phyloP scores from a whole-genome alignment of 2,113 vertebrate genomes.

The Microcebus jonahi region DNA sequence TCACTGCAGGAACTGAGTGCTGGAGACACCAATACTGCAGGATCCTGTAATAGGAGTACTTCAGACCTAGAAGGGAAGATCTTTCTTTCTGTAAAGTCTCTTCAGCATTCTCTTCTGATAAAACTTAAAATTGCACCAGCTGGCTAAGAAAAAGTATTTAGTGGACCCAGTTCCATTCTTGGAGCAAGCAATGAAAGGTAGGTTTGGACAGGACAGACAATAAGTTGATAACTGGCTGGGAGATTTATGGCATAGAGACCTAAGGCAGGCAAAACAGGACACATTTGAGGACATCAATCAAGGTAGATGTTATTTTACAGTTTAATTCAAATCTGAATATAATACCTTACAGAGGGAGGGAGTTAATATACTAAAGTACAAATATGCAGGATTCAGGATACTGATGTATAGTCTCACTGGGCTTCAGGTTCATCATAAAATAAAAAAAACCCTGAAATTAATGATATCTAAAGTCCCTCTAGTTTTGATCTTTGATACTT shows the following conservation, averaged over 20 bases:
- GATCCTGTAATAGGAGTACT: not conserved
- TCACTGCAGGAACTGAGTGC: fast-evolving
- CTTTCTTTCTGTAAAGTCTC: not conserved
- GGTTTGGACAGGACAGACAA: not conserved
- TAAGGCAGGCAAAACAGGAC: not conserved
- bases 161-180: not conserved
- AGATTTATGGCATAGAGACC: not conserved
- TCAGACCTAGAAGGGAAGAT: not conserved
- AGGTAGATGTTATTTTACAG: not conserved
- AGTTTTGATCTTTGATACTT: not conserved
- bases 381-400: not conserved
- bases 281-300: not conserved
- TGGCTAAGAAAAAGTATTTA: not conserved
- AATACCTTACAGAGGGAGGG: not conserved
- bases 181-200: not conserved
- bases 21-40: not conserved
- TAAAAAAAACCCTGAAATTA: not conserved
- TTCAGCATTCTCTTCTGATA: not conserved
- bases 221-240: not conserved
- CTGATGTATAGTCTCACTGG: not conserved
- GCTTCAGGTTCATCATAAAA: not conserved
- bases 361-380: not conserved
- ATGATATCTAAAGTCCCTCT: no score
- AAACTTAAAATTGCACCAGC: not conserved
- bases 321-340: not conserved